Conservation (phyloP, 2,797 vertebrate genomes). For the Oryzias dopingdopingensis region DNA sequence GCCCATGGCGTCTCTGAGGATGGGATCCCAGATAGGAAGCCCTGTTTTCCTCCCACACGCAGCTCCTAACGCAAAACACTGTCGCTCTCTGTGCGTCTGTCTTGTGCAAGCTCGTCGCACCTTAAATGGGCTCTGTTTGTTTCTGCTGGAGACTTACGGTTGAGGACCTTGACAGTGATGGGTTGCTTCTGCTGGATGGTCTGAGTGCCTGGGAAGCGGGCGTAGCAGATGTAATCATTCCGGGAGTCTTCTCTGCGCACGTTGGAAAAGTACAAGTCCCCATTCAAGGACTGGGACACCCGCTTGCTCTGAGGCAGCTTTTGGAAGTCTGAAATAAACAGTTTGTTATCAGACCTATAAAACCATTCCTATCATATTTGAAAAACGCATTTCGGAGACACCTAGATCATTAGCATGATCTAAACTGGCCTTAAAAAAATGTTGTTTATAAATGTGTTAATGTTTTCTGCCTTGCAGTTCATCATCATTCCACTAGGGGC, state of each 20-base stretch:
- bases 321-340: constrained; percentile 85
- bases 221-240: constrained; percentile 97
- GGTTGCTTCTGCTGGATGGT: constrained; percentile 99
- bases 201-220: constrained; percentile 96
- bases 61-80: constrained; percentile 4
- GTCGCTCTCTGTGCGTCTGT: not conserved
- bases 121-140: constrained; percentile 1
- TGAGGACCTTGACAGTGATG: constrained; percentile 90
- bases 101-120: constrained; percentile 17
- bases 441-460: too few relatives aligned
- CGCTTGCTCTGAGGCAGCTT: constrained; percentile 88
- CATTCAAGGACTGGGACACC: constrained; percentile 95
- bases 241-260: constrained; percentile 87
- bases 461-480: too few relatives aligned
- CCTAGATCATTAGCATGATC: too few relatives aligned
- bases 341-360: not conserved
- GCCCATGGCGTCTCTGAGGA: constrained; percentile 50
- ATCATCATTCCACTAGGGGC: too few relatives aligned
- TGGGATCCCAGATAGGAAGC: constrained; percentile 54
- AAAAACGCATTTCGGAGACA: too few relatives aligned
- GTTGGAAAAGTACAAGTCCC: constrained; percentile 97
- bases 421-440: too few relatives aligned
- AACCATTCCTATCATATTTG: not conserved
- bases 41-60: constrained; percentile 52
- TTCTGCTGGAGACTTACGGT: constrained; percentile 80